Percentiles rank a stretch among this genome's conserved stretches.
These are phyloP conservation scores for Nettapus auritus DNA, from an alignment of 2,113 vertebrate genomes.

Conservation along the genomic window DNA sequence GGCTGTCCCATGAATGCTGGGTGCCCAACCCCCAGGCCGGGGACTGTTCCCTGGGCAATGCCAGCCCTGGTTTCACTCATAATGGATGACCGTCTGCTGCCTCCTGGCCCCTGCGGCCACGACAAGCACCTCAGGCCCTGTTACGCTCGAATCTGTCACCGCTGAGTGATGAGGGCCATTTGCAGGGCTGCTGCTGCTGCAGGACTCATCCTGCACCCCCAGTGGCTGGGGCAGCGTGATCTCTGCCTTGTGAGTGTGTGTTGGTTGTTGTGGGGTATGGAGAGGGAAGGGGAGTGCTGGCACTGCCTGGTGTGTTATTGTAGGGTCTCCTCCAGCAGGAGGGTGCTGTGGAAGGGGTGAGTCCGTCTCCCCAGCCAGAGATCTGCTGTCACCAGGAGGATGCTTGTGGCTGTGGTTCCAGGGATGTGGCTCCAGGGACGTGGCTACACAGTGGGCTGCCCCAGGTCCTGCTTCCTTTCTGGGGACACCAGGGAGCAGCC, in stretches of 20 bases:
- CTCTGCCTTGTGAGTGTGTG: neutral
- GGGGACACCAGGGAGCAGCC: neutral
- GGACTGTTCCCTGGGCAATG: neutral
- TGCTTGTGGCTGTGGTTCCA: neutral
- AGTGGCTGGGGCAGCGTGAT: rapidly evolving
- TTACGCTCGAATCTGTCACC: neutral
- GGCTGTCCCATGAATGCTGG: neutral
- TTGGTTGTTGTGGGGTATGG: neutral
- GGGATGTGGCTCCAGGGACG: neutral
- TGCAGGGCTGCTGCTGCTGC: neutral
- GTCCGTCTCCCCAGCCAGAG: neutral
- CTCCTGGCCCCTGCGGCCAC: neutral
- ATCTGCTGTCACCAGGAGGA: neutral
- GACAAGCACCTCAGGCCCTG: neutral
- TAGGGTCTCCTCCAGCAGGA: neutral
- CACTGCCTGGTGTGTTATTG: neutral
- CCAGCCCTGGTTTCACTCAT: constrained; percentile 27
- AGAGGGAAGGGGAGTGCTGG: neutral
- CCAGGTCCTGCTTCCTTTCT: neutral
- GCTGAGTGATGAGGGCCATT: constrained; percentile 44
- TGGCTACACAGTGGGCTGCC: neutral
- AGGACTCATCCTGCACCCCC: neutral
- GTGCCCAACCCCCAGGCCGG: neutral
- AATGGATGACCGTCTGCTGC: constrained; percentile 18
- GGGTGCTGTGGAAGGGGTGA: neutral